Evolutionary conservation across 2,113 vertebrate species (phyloP).

Genomic region (Gymnorhina tibicen): DNA sequence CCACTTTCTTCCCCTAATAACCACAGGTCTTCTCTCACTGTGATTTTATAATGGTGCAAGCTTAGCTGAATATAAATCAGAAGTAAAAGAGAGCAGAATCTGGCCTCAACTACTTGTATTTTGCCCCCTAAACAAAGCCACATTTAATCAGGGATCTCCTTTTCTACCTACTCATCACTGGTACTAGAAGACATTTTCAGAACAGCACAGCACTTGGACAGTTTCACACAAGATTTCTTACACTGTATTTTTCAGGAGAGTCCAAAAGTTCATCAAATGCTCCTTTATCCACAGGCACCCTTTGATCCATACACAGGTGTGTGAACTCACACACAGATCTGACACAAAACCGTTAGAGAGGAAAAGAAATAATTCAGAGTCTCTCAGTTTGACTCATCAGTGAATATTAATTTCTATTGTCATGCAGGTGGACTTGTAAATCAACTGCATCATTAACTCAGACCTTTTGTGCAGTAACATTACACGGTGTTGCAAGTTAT

Average conservation of each 20-base stretch:
- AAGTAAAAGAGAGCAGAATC: background rate
- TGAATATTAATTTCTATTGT: conserved; percentile 51
- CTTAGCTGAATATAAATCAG: background rate
- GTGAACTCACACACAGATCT: background rate
- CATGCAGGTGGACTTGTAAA: conserved; percentile 37
- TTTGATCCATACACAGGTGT: background rate
- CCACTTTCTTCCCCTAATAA: background rate
- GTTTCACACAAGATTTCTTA: background rate
- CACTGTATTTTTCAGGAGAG: background rate
- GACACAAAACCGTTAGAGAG: background rate
- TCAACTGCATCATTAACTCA: conserved; percentile 54
- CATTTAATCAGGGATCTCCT: background rate
- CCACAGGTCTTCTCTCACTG: background rate
- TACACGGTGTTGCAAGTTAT: background rate
- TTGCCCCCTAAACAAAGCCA: background rate
- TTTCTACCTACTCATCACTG: background rate
- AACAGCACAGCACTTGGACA: background rate
- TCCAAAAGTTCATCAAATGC: background rate
- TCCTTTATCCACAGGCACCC: background rate
- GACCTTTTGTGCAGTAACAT: conserved; percentile 16
- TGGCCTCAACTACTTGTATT: background rate
- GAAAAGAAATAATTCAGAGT: background rate
- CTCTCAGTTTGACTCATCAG: conserved; percentile 14
- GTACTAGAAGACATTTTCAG: background rate
- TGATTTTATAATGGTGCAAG: background rate